phyloP scores from a whole-genome alignment of 1,140 invertebrate species.

The Halesus radiatus region DNA sequence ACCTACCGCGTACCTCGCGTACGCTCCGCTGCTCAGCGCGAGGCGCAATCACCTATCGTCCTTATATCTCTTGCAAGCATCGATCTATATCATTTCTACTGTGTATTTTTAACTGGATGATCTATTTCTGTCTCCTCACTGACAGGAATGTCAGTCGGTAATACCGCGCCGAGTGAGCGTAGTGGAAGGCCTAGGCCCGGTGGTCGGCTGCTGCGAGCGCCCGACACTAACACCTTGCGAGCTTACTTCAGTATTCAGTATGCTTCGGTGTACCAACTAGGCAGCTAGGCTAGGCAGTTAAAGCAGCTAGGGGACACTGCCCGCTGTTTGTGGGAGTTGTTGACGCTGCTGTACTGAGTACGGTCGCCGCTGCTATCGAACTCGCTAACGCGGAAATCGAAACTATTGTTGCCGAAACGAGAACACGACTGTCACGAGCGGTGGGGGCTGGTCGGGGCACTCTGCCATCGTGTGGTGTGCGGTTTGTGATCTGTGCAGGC shows the following conservation, averaged over 20 bases:
- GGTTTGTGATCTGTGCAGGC: background rate
- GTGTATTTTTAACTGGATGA: conserved; percentile 47
- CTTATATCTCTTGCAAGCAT: background rate
- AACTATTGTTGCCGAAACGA: conserved; percentile 49
- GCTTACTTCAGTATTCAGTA: background rate
- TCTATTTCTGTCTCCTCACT: conserved; percentile 48
- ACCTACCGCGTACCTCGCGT: background rate
- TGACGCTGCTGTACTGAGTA: background rate
- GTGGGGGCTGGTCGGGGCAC: background rate
- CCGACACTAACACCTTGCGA: background rate
- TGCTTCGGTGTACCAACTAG: conserved; percentile 7
- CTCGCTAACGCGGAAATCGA: conserved; percentile 45
- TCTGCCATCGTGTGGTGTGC: background rate
- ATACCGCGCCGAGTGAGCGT: conserved; percentile 24
- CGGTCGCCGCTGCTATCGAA: conserved; percentile 16
- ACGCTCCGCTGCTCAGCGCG: background rate
- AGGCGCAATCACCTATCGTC: background rate
- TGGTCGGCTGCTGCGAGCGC: background rate
- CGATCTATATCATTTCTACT: conserved; percentile 19
- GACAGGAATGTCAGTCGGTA: conserved; percentile 46
- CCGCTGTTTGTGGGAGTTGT: no score
- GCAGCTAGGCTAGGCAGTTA: background rate
- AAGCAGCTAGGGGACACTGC: background rate
- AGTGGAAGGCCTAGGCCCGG: conserved; percentile 30
- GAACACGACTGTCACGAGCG: conserved; percentile 45